These are phyloP conservation scores for Fundulus diaphanus DNA, from an alignment of 2,797 vertebrate species.

Conservation along the genomic window DNA sequence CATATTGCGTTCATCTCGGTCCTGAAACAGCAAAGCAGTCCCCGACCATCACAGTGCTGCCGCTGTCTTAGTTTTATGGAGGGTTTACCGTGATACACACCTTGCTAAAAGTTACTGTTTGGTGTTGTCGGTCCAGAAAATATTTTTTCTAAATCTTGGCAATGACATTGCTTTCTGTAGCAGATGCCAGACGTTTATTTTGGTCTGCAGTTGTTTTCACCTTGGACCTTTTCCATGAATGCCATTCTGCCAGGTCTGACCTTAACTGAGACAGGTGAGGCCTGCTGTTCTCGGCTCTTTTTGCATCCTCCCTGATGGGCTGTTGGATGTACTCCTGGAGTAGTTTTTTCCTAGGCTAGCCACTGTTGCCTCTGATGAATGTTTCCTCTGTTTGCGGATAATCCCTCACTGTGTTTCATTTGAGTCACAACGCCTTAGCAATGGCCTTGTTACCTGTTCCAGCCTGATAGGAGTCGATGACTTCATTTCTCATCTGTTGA, in stretches of 20 bases:
- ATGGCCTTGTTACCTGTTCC: neutral
- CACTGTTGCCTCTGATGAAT: neutral
- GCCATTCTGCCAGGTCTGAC: no score
- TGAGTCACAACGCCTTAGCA: neutral
- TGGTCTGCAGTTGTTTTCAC: no score
- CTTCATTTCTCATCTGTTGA: no score
- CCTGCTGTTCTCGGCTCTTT: neutral
- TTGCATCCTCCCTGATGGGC: neutral
- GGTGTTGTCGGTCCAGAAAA: neutral
- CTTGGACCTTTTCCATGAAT: no score
- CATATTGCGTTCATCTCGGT: neutral
- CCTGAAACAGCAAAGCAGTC: neutral
- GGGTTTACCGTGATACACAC: neutral
- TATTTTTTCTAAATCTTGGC: neutral
- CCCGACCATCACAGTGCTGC: neutral
- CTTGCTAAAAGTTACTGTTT: neutral
- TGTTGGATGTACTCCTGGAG: neutral
- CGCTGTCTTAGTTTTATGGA: neutral
- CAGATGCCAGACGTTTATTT: no score
- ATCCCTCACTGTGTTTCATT: neutral
- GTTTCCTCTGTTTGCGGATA: neutral
- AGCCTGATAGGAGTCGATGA: neutral
- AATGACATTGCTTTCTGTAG: no score
- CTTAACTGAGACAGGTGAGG: neutral
- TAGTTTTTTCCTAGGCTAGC: neutral